phyloP scores from a whole-genome alignment of 2,113 vertebrate genomes.

The Trematomus loennbergii region DNA sequence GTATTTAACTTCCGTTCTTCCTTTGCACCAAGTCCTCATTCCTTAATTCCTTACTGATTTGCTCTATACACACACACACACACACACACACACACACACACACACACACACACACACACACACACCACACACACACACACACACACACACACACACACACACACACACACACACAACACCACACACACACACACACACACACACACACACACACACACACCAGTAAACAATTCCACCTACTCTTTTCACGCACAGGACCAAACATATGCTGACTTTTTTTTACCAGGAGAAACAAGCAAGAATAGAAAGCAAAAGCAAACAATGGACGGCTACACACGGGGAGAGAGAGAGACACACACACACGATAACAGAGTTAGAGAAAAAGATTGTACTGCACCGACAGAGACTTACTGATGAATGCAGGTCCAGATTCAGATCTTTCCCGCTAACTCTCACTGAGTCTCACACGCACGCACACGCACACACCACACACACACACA shows the following conservation, averaged over 20 bases:
- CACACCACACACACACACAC: slow-evolving; percentile 15
- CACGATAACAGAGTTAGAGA: background rate
- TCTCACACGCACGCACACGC: background rate
- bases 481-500: background rate
- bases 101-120: slow-evolving; percentile 9
- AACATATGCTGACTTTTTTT: slow-evolving; percentile 20
- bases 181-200: background rate
- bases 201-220: slow-evolving; percentile 6
- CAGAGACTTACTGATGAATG: slow-evolving; percentile 28
- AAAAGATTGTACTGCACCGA: background rate
- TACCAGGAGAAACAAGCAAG: slow-evolving; percentile 3
- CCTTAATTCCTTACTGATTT: background rate
- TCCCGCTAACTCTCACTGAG: background rate
- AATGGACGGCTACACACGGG: background rate
- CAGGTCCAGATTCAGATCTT: background rate
- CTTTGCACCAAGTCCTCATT: too few species aligned
- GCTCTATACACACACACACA: background rate
- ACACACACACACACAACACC: slow-evolving; percentile 40
- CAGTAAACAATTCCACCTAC: slow-evolving; percentile 59
- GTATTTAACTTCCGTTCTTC: background rate
- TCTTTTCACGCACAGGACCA: slow-evolving; percentile 4
- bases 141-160: background rate
- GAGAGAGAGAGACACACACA: background rate
- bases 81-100: slow-evolving; percentile 7
- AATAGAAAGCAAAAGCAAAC: background rate